Evolutionary conservation across 2,113 vertebrate genomes (phyloP).

Genomic region (Sus scrofa): DNA sequence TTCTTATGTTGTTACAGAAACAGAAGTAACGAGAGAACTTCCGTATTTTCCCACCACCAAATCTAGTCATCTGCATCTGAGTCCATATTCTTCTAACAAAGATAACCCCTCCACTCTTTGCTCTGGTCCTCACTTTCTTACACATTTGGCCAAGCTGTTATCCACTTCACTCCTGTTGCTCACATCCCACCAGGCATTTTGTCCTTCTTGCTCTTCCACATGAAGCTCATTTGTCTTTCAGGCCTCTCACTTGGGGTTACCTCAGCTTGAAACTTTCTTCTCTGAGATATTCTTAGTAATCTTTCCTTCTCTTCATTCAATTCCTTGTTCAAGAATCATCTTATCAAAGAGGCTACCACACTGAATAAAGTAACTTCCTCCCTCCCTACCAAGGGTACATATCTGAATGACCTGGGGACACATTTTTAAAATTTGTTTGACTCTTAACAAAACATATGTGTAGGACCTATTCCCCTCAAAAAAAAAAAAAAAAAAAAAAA

Average conservation of each 20-base stretch:
- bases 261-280: not conserved
- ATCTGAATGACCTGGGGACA: not conserved
- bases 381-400: not conserved
- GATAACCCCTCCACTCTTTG: not conserved
- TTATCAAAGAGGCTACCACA: not conserved
- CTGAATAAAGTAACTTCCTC: not conserved
- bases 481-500: not conserved
- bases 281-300: slow-evolving; percentile 8
- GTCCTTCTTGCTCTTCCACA: not conserved
- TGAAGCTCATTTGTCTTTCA: not conserved
- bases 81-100: not conserved
- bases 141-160: not conserved
- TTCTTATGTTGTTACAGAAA: slow-evolving; percentile 36
- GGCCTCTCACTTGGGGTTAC: not conserved
- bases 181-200: not conserved
- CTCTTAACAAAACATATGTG: not conserved
- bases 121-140: not conserved
- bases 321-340: not conserved
- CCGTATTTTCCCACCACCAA: not conserved
- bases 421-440: not conserved
- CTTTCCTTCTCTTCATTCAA: not conserved
- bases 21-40: not conserved
- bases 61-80: not conserved
- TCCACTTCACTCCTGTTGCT: not conserved
- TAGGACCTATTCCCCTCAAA: not conserved